Evolutionary conservation across 2,797 vertebrate genomes (phyloP), one percentile per base, ranked within the genome.

Genomic region (Pipistrellus pygmaeus): DNA sequence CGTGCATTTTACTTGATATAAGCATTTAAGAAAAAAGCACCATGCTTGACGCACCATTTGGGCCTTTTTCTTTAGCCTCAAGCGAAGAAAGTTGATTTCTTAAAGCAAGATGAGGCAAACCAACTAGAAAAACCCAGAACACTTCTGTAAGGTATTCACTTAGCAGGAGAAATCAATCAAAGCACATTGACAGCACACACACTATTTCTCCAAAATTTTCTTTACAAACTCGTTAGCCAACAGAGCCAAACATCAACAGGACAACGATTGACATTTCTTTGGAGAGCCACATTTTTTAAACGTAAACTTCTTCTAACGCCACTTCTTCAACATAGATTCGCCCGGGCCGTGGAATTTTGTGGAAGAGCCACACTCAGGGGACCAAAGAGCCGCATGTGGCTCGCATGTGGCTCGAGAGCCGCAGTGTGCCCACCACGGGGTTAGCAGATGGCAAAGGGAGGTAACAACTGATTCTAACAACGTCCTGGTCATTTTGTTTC

Each of bases 41-140:
- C 48, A 82, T 10, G 13, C n/a, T 71, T 71, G 73, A 68, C 21
- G 25, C 60, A 30, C 32, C 80, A 81, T 44, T 23, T 77, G 32
- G 66, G 20, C 17, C 35, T 25, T 90, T 78, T 81, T 27, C 57
- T 85, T 81, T 21, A 18, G 60, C 41, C 88, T 88, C 46, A 60
- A 80, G 53, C 55, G 71, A 96, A 88, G n/a, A 62, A 77, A 76
- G 51, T 4, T 35, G 32, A 38, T 32, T 94, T 78, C 83, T 51
- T 78, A 38, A 64, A 81, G 20, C 38, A 94, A 60, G 89, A 76
- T 11, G 32, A 92, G 10, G 72, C n/a, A 62, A 73, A 88, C 6
- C 27, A 35, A 91, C 21, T n/a, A 78, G 51, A 84, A 85, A 93
- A 38, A 80, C 7, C 44, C 38, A 88, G 53, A 85, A 48, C 7